Evolutionary conservation across 2,888 invertebrate genomes (phyloP), one percentile per base, ranked within the genome.

Genomic region (Agrotis segetum): DNA sequence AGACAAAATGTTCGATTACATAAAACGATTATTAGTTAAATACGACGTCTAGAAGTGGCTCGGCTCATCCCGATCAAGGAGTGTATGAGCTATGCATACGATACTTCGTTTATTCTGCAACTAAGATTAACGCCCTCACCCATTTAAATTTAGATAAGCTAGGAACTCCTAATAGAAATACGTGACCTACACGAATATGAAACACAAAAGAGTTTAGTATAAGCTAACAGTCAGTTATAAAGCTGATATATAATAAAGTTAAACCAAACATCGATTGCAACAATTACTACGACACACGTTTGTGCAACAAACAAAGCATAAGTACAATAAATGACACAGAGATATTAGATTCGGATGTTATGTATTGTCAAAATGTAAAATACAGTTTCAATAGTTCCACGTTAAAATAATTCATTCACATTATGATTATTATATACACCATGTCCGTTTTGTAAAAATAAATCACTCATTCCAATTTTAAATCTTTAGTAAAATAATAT

Each of bases 1-100:
- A 90, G 89, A 89, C 85, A 88, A 87, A 89, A 81, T 82, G 71
- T 81, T 87, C 78, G 74, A 81, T 86, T 82, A 86, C 71, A 79
- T 66, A 75, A 79, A 83, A 52, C 74, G 4, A 76, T 74, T 79
- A 84, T 72, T 71, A 71, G 49, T 76, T 77, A 78, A 79, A 71
- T 76, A 83, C 71, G 71, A 84, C 44, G 16, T 62, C 76, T 71
- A 80, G 63, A 61, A 69, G 59, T 49, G 61, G 67, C 60, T 79
- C 69, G 64, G 64, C 74, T 65, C 64, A 47, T 55, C 63, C 69
- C 74, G 40, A 13, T 17, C 16, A 7, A 14, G 55, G 58, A 64
- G 64, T 63, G 55, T 49, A 29, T 60, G 74, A 77, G 76, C 71
- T 50, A 60, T 50, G 62, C 50, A 58, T 69, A 49, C 66, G 50